Evolutionary conservation across 2,888 invertebrate species (phyloP).

Genomic region (Melanotus villosus): DNA sequence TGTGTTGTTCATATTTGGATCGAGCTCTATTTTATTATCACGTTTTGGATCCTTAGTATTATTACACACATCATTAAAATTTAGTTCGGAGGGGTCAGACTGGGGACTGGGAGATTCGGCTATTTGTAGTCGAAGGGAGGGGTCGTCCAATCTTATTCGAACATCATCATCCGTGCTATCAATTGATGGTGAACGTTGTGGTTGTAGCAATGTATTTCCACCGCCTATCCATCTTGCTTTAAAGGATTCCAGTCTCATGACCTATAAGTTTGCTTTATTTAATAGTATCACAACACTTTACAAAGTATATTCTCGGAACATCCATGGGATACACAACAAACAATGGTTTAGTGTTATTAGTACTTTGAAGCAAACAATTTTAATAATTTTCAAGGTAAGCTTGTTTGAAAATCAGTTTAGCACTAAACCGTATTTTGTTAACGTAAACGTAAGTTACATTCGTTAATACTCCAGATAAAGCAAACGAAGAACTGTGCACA

Average conservation of each 20-base stretch:
- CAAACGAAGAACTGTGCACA: no score
- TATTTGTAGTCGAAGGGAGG: conserved; percentile 63
- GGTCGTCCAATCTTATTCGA: conserved; percentile 65
- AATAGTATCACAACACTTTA: not conserved
- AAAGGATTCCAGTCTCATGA: conserved; percentile 82
- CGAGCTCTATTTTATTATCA: conserved; percentile 55
- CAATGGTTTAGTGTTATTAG: no score
- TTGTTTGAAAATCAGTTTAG: no score
- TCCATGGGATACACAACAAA: no score
- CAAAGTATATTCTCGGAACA: no score
- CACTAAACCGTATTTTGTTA: no score
- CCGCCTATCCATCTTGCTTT: conserved; percentile 73
- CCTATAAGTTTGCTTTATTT: conserved; percentile 66
- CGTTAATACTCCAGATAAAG: no score
- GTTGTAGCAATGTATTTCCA: conserved; percentile 57
- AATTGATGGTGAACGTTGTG: conserved; percentile 62
- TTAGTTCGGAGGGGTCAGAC: conserved; percentile 56
- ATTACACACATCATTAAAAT: conserved; percentile 50
- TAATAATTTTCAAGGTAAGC: no score
- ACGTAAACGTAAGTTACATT: no score
- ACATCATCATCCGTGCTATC: conserved; percentile 65
- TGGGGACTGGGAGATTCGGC: conserved; percentile 57
- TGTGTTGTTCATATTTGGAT: conserved; percentile 59
- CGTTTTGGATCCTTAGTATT: conserved; percentile 39
- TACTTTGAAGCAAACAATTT: no score